phyloP scores from a whole-genome alignment of 2,797 vertebrate species.

The Cottoperca gobio region DNA sequence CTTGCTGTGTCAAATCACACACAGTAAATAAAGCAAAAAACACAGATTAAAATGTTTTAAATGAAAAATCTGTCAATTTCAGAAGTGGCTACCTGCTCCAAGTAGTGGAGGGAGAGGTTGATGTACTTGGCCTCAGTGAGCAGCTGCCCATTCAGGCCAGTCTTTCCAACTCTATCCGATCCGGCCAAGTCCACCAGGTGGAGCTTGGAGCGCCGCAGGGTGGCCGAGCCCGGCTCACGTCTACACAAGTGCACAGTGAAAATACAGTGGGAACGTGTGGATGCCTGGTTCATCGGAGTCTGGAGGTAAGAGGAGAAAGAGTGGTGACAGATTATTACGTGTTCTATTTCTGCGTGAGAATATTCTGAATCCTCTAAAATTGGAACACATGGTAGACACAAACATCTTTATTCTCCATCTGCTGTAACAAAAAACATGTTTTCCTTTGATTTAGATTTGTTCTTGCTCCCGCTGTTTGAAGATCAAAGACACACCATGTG shows the following conservation, averaged over 20 bases:
- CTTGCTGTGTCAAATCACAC: not conserved
- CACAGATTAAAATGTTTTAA: not conserved
- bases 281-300: conserved; percentile 98
- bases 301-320: conserved; percentile 60
- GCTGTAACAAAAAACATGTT: conserved; percentile 48
- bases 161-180: conserved; percentile 94
- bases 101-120: conserved; percentile 94
- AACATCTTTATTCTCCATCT: conserved; percentile 33
- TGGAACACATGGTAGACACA: not conserved
- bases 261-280: conserved; percentile 96
- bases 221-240: conserved; percentile 92
- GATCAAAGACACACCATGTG: conserved; percentile 66
- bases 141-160: conserved; percentile 90
- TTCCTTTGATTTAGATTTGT: conserved; percentile 49
- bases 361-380: conserved; percentile 8
- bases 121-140: conserved; percentile 98
- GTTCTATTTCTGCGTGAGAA: not conserved
- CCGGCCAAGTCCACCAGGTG: conserved; percentile 97
- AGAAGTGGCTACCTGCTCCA: conserved; percentile 92
- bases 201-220: conserved; percentile 89
- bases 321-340: too few relatives aligned
- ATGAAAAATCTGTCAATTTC: not conserved
- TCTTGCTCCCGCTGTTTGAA: conserved; percentile 41
- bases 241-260: conserved; percentile 95
- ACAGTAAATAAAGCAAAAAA: not conserved